Evolutionary conservation across 2,888 invertebrate genomes (phyloP), one percentile per base, ranked within the genome.

Genomic region (Cataglyphis livida): DNA sequence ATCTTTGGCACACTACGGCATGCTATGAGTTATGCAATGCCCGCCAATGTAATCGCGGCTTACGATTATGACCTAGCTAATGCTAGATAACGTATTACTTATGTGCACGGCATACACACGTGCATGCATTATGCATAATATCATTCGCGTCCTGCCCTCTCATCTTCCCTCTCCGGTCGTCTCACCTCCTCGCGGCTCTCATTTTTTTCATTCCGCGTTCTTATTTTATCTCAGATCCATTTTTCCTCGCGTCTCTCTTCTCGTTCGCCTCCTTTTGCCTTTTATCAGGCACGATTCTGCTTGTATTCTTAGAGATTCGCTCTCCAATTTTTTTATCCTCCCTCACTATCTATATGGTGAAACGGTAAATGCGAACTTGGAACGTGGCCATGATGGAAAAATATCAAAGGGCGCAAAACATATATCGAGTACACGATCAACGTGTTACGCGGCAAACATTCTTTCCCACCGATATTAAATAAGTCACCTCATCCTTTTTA

Each of bases 61-160:
- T 86, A 83, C 68, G 81, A 79, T 86, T 85, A 86, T 81, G 85
- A 73, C 51, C 81, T 75, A 61, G 78, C 76, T 84, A 84, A 85
- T 83, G 83, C 78, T 82, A 62, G 85, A 89, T 87, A 88, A 86
- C 86, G 81, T 83, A 85, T 87, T 84, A 83, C 83, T 84, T 86
- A 86, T 75, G 76, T 79, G 84, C 62, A 65, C 64, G 75, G 74
- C 81, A 59, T 70, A 65, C 79, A 51, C 76, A 51, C 76, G 82
- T 70, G 73, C 78, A 89, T 89, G 84, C 75, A 86, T 89, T 86
- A 89, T 89, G 84, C 89, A 89, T 86, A 75, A 54, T 82, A 84
- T 82, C 82, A 57, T 64, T 71, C 57, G 68, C 51, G 48, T 61
- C 59, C 59, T 18, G 38, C 35, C 28, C 68, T 76, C 68, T 76